These are phyloP conservation scores for Pseudococcus longispinus DNA, from an alignment of 2,888 invertebrate genomes.

Conservation along the genomic window DNA sequence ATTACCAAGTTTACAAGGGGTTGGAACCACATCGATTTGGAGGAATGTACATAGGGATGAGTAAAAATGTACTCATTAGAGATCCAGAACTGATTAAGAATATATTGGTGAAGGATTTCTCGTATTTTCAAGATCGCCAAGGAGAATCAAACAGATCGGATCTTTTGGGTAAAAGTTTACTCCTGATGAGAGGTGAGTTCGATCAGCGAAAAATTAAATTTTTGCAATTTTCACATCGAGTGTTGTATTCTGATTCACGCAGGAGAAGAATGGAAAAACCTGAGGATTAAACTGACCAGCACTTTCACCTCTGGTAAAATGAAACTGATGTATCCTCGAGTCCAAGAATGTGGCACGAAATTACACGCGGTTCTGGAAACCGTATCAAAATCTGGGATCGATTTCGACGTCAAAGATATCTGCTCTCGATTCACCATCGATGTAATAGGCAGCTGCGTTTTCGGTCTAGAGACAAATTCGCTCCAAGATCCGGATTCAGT, in stretches of 20 bases:
- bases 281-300: not conserved
- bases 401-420: not conserved
- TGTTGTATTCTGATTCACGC: no score
- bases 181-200: not conserved
- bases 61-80: not conserved
- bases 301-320: not conserved
- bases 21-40: conserved; percentile 23
- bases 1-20: conserved; percentile 15
- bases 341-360: not conserved
- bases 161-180: not conserved
- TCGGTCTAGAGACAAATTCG: not conserved
- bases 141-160: not conserved
- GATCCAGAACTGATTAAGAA: conserved; percentile 8
- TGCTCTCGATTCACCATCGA: not conserved
- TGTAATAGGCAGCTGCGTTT: not conserved
- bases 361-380: not conserved
- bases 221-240: no score
- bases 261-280: conserved; percentile 1
- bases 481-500: not conserved
- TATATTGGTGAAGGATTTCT: conserved; percentile 15
- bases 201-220: no score
- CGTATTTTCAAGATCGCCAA: not conserved
- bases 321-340: not conserved
- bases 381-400: not conserved
- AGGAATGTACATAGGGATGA: not conserved